These are phyloP conservation scores for Sus scrofa DNA, from an alignment of 2,113 vertebrate genomes.

Conservation along the genomic window DNA sequence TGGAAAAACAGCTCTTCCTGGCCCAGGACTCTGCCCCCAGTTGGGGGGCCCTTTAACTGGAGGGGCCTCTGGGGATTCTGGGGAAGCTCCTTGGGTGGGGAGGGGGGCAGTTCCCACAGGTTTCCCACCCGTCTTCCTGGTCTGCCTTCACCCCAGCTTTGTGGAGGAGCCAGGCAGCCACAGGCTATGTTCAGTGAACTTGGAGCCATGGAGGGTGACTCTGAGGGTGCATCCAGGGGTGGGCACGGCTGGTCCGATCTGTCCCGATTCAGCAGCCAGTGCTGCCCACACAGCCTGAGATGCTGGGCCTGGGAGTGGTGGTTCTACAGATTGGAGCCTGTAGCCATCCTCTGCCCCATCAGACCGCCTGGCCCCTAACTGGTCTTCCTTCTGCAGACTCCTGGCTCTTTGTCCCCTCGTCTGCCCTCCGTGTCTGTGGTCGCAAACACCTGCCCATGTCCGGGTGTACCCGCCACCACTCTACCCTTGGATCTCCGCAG, in stretches of 20 bases:
- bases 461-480: not conserved
- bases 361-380: not conserved
- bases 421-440: not conserved
- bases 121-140: not conserved
- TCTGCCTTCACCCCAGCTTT: not conserved
- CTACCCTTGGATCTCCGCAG: not conserved
- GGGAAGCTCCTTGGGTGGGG: accelerated
- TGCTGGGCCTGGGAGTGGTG: accelerated
- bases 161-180: not conserved
- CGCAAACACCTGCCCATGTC: not conserved
- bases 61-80: not conserved
- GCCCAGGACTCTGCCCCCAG: not conserved
- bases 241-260: not conserved
- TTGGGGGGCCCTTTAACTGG: not conserved
- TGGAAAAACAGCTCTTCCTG: not conserved
- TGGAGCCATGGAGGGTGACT: not conserved
- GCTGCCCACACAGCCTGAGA: not conserved
- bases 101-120: not conserved
- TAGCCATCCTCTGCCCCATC: too few relatives aligned
- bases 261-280: not conserved
- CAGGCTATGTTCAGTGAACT: not conserved
- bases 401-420: not conserved
- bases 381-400: not conserved
- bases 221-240: not conserved
- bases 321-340: not conserved